Evolutionary conservation across 2,888 invertebrate species (phyloP).

Genomic region (Perithous albicinctus): DNA sequence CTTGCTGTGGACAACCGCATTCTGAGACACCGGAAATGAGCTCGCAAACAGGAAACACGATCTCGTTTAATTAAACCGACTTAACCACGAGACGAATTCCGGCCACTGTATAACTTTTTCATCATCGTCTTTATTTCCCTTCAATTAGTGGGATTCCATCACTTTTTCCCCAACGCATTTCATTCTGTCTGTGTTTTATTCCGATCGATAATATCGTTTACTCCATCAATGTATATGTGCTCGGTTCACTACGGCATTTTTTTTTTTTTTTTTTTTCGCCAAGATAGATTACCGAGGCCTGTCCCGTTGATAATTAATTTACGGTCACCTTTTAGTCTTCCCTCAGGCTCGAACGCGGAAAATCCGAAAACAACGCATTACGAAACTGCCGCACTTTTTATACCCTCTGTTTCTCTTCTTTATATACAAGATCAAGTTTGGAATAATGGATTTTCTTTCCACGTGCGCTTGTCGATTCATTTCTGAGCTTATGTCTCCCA

Average conservation of each 20-base stretch:
- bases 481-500: background rate
- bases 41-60: slow-evolving; percentile 1
- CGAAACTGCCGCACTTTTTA: background rate
- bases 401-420: too few relatives aligned
- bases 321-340: background rate
- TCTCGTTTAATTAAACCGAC: slow-evolving; percentile 39
- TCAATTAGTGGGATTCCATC: slow-evolving; percentile 11
- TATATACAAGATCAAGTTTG: background rate
- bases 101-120: background rate
- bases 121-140: background rate
- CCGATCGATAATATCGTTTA: slow-evolving; percentile 35
- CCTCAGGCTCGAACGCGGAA: background rate
- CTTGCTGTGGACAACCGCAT: background rate
- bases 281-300: slow-evolving; percentile 32
- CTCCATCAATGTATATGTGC: slow-evolving; percentile 12
- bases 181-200: background rate
- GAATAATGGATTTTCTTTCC: slow-evolving; percentile 45
- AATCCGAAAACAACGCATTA: slow-evolving; percentile 26
- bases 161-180: slow-evolving; percentile 4
- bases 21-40: slow-evolving; percentile 35
- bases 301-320: slow-evolving; percentile 48
- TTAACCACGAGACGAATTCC: slow-evolving; percentile 4
- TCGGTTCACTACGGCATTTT: background rate
- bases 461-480: background rate
- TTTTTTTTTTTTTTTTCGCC: background rate